Evolutionary conservation across 2,888 invertebrate species (phyloP).

Genomic region (Balanococcus diminutus): DNA sequence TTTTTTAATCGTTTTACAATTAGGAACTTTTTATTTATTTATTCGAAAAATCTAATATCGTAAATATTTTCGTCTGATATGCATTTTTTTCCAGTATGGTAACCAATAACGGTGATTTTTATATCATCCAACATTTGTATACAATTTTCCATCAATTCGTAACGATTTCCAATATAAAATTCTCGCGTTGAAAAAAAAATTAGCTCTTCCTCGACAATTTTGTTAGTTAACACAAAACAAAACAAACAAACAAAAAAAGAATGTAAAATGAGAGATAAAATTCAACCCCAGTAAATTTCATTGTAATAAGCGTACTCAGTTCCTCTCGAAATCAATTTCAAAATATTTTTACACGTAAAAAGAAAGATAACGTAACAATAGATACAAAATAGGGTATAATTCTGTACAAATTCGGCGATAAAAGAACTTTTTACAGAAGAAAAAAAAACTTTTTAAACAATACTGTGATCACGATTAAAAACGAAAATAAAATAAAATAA

Average conservation of each 20-base stretch:
- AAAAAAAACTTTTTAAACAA: constrained; percentile 41
- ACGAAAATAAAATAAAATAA: constrained; percentile 46
- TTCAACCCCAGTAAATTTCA: constrained; percentile 44
- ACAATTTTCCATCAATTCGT: not conserved
- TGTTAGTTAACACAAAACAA: not conserved
- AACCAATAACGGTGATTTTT: constrained; percentile 6
- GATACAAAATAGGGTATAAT: constrained; percentile 37
- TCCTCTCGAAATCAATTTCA: constrained; percentile 26
- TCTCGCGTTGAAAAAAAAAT: not conserved
- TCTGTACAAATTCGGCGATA: constrained; percentile 34
- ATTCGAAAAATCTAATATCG: not conserved
- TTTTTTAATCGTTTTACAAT: too few relatives aligned
- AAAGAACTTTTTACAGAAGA: constrained; percentile 38
- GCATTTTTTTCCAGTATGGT: not conserved
- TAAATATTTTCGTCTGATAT: constrained; percentile 10
- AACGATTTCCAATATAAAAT: not conserved
- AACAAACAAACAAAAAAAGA: constrained; percentile 5
- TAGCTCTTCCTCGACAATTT: not conserved
- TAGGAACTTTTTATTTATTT: not conserved
- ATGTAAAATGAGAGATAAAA: constrained; percentile 30
- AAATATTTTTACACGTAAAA: constrained; percentile 40
- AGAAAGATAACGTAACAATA: not conserved
- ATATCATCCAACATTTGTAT: not conserved
- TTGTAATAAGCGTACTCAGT: constrained; percentile 52
- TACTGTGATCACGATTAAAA: constrained; percentile 48